phyloP scores from a whole-genome alignment of 1,140 invertebrate species.

The Drosophila tristis region DNA sequence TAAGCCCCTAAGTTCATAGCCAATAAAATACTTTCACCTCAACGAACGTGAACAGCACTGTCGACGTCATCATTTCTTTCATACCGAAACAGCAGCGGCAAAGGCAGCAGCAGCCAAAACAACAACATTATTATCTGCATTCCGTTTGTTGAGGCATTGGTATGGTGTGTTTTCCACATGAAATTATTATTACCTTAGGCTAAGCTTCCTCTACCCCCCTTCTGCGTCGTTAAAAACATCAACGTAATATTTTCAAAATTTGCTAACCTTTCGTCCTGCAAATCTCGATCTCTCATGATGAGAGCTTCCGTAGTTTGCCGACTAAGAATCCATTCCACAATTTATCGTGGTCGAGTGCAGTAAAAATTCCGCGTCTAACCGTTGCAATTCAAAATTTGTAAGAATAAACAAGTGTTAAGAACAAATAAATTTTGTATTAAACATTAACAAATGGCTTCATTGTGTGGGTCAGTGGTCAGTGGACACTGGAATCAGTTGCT shows the following conservation, averaged over 20 bases:
- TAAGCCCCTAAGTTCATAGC: conserved; percentile 85
- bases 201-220: conserved; percentile 57
- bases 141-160: conserved; percentile 69
- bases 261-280: conserved; percentile 22
- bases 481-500: conserved; percentile 1
- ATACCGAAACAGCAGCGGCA: conserved; percentile 33
- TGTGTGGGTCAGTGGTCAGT: neutral
- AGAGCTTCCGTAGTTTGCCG: conserved; percentile 34
- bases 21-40: conserved; percentile 79
- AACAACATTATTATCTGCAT: conserved; percentile 52
- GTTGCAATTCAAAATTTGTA: conserved; percentile 62
- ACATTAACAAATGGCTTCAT: conserved; percentile 8
- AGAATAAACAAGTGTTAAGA: conserved; percentile 66
- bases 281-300: conserved; percentile 8
- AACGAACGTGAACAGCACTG: conserved; percentile 57
- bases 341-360: conserved; percentile 74
- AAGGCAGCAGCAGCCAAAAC: conserved; percentile 6
- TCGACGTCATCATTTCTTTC: conserved; percentile 77
- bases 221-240: conserved; percentile 50
- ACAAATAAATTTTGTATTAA: conserved; percentile 72
- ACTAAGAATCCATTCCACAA: conserved; percentile 66
- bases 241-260: conserved; percentile 67
- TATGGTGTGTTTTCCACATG: conserved; percentile 72
- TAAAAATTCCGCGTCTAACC: conserved; percentile 46
- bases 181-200: conserved; percentile 79